Base-by-base conservation (phyloP, 2,113 vertebrate genomes). In the Ceyx melanurus region DNA sequence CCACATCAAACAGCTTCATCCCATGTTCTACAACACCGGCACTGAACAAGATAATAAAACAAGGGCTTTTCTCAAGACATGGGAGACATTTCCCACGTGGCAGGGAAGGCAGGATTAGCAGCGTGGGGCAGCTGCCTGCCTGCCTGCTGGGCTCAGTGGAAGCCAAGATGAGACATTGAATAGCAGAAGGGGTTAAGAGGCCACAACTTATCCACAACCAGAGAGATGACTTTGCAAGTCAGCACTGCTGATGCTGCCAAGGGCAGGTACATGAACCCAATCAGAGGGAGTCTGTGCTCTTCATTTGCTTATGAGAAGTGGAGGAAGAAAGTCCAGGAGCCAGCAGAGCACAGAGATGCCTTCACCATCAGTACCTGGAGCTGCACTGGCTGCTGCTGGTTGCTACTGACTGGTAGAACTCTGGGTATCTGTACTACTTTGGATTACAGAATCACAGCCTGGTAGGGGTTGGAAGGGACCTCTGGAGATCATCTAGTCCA, bases 61-160 rank as follows among this genome's bases (percentile, higher is more conserved):
- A 54, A 57, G 25, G 13, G 31, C 13, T 87, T 80, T 77, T 70
- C 43, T 75, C 56, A 67, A 50, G 53, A 35, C 8, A 51, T 6
- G 0, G 0, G 50, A 45, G 28, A 4, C 11, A n/a, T 5, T 48
- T 73, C 17, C 31, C 13, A 3, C 58, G n/a, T 31, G 2, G 0
- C 1, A 8, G 12, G 18, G 18, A 64, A 64, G 80, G n/a, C 23
- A 37, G 0, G 0, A 18, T 62, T 65, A 90, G 31, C 42, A 46
- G 13, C 3, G 5, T 37, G 54, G 54, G 77, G 56, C 54, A 89
- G 62, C 42, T 76, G 42, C 62, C 58, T 4, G 2, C 12, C 26
- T 64, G 45, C 35, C 67, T 2, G 1, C 21, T 68, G 23, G 22
- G 35, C 17, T 54, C 13, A 5, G 19, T 53, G 31, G 70, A 84